Percentiles rank a stretch among this genome's conserved stretches.
Conservation (phyloP, 2,797 vertebrate species). For the Mionectes olivaceus region DNA sequence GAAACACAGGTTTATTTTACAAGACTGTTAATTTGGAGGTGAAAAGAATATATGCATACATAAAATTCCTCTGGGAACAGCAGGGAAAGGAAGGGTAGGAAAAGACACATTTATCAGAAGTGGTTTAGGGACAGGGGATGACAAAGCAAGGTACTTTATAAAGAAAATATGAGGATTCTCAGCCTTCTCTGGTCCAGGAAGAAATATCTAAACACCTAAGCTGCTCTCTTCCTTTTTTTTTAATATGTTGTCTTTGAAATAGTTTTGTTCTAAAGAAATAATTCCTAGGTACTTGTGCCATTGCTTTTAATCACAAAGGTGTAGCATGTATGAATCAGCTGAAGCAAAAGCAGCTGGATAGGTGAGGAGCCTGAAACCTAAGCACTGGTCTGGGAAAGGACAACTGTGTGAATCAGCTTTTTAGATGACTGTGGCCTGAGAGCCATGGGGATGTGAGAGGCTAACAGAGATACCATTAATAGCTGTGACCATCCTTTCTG, state of each 20-base stretch:
- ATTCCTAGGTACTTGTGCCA: background rate
- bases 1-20: slow-evolving; percentile 3
- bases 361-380: background rate
- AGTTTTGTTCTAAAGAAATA: background rate
- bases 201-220: background rate
- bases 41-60: background rate
- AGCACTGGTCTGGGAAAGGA: background rate
- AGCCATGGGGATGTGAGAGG: background rate
- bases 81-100: background rate
- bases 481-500: background rate
- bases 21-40: background rate
- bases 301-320: background rate
- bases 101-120: background rate
- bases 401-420: background rate
- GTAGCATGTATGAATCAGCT: background rate
- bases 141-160: background rate
- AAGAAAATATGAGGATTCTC: background rate
- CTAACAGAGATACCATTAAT: background rate
- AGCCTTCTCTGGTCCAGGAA: background rate
- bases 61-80: background rate
- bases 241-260: background rate
- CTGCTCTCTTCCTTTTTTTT: background rate
- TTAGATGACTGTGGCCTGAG: fast-evolving
- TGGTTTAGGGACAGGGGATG: background rate
- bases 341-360: background rate